Evolutionary conservation across 1,140 invertebrate genomes (phyloP), one percentile per base, ranked within the genome.

Genomic region (Lamellibrachia luymesi): DNA sequence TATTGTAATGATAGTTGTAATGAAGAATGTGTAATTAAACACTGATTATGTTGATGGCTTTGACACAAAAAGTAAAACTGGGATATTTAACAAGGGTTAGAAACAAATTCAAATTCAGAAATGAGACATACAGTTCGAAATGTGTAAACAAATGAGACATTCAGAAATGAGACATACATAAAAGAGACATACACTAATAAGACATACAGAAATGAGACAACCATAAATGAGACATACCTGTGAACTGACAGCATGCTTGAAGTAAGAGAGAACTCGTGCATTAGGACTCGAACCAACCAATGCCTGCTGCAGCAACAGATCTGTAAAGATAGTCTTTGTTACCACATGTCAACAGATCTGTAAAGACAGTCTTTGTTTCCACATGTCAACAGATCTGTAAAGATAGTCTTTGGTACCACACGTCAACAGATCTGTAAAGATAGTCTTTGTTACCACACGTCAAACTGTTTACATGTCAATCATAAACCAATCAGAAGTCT

Each of bases 271-370:
- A 52, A 99, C 98, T 94, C 99, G 96, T 95, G 98, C 97, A 96
- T 99, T 99, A 4, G 98, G 98, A 51, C 98, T 98, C 90, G 98
- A 98, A 93, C 98, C 98, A 92, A 99, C 98, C 94, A 99, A 97
- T 0, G 98, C 98, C 96, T 99, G 98, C 95, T 99, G 98, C 50
- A 99, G 97, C 94, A 99, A 98, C 96, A 98, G 98, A 96, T 99
- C 98, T 90, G 94, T 90, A 94, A 94, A 92, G 17, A 94, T 51
- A 27, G n/a, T 22, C 64, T 80, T 22, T 80, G 64, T 80, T 22
- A 80, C 64, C 64, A 80, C 64, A 80, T 22, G 13, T 80, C 64
- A 8, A 2, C 1, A 38, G 1, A 38, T 38, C 38, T 38, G 38
- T 38, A 38, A 38, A 38, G 38, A 38, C 1, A 38, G 38, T 38